Evolutionary conservation across 2,888 invertebrate species (phyloP).

Genomic region (Tenthredo notha): DNA sequence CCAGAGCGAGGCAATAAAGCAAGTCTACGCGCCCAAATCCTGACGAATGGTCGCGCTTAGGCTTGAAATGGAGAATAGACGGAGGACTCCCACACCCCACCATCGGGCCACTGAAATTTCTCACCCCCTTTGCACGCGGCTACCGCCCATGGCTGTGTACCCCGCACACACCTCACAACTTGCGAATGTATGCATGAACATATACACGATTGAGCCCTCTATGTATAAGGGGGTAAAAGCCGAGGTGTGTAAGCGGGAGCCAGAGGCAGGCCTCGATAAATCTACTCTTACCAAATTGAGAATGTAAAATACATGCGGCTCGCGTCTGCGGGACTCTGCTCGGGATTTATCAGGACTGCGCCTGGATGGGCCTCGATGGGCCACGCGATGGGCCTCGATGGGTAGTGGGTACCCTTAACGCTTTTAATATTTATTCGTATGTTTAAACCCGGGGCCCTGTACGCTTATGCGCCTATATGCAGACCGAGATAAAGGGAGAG

Average conservation of each 20-base stretch:
- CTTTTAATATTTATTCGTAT: slow-evolving; percentile 42
- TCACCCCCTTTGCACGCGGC: slow-evolving; percentile 45
- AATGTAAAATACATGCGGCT: slow-evolving; percentile 74
- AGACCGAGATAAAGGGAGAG: neutral
- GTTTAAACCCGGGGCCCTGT: neutral
- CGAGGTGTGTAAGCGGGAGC: slow-evolving; percentile 57
- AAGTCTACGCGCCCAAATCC: slow-evolving; percentile 78
- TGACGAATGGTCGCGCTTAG: slow-evolving; percentile 79
- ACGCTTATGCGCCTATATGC: slow-evolving; percentile 2
- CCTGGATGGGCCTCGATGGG: slow-evolving; percentile 66
- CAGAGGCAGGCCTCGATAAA: slow-evolving; percentile 68
- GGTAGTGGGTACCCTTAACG: slow-evolving; percentile 31
- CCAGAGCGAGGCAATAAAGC: slow-evolving; percentile 78
- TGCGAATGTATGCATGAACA: neutral
- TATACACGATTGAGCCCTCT: neutral
- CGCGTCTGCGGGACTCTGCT: slow-evolving; percentile 65
- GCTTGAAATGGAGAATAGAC: slow-evolving; percentile 79
- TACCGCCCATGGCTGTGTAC: slow-evolving; percentile 2
- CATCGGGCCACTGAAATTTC: slow-evolving; percentile 42
- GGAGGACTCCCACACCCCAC: slow-evolving; percentile 55
- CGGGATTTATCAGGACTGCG: slow-evolving; percentile 71
- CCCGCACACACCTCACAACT: slow-evolving; percentile 2
- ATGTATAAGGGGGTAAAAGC: slow-evolving; percentile 55
- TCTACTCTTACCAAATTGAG: slow-evolving; percentile 75
- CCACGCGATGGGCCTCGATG: slow-evolving; percentile 44